Evolutionary conservation across 2,888 invertebrate genomes (phyloP), one percentile per base, ranked within the genome.

Genomic region (Dynastes grantii): DNA sequence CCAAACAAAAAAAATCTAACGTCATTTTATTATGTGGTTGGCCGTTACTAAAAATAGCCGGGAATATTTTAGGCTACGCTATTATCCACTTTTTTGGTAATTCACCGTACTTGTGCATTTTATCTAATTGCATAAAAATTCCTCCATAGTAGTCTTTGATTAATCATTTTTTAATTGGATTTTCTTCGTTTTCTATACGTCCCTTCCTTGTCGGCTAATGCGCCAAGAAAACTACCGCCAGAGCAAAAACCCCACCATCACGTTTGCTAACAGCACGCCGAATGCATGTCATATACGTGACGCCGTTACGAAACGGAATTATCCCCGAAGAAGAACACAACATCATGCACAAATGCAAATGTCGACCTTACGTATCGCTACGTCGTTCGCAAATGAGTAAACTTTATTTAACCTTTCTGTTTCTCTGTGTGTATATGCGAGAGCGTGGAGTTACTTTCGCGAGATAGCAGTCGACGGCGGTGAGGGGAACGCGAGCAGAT

Each of bases 381-480:
- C 37, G n/a, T 55, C 71, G 58, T 86, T 84, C 65, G 85, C 86
- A 85, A 87, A 87, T 87, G 87, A 87, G 85, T 85, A 85, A 86
- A 87, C 86, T 87, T 87, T 86, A 86, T 86, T 86, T 85, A 85
- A 86, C 86, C 85, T 86, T 86, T 58, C 73, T 53, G 73, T 55
- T 68, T 70, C 40, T 13, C 13, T 37, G 37, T 49, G 49, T 49
- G 45, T 64, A 16, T 22, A n/a, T n/a, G 40, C 65, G 67, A 63
- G 32, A 63, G 63, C 63, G 68, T 51, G 51, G 51, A 82, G 85
- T 85, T 86, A 85, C 86, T 85, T 85, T 84, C 82, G 79, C 82
- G 79, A 76, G 67, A 67, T 67, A 40, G 51, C 51, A 51, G 68
- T 22, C 68, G 64, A 13, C 55, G 67, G 67, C 65, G 51, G 27